These are phyloP conservation scores for Amblyjoppa proteus DNA, from an alignment of 2,888 invertebrate genomes.

Conservation along the genomic window DNA sequence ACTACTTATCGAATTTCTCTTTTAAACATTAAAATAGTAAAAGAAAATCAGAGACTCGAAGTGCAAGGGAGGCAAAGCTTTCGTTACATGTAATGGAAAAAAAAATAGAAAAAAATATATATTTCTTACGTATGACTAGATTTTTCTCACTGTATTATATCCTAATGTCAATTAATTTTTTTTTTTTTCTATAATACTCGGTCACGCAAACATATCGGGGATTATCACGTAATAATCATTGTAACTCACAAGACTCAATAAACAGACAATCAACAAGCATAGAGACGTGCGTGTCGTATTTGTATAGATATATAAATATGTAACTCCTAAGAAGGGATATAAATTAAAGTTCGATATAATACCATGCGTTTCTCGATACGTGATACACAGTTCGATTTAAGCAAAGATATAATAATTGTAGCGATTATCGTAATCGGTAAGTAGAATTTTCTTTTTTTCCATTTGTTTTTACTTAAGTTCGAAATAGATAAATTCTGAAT, in stretches of 20 bases:
- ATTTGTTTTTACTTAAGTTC: slow-evolving; percentile 29
- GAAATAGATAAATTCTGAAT: slow-evolving; percentile 41
- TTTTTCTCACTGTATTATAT: slow-evolving; percentile 54
- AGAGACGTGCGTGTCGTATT: slow-evolving; percentile 74
- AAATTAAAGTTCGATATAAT: slow-evolving; percentile 51
- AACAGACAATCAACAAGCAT: slow-evolving; percentile 75
- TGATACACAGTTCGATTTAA: slow-evolving; percentile 59
- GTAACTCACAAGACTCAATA: slow-evolving; percentile 65
- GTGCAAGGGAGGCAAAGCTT: slow-evolving; percentile 56
- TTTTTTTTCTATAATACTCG: slow-evolving; percentile 58
- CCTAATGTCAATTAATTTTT: slow-evolving; percentile 60
- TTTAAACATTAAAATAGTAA: slow-evolving; percentile 17
- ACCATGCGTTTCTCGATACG: slow-evolving; percentile 60
- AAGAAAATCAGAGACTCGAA: slow-evolving; percentile 22
- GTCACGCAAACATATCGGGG: slow-evolving; percentile 64
- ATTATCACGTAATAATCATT: slow-evolving; percentile 72
- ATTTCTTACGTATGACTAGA: slow-evolving; percentile 65
- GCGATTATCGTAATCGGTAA: slow-evolving; percentile 38
- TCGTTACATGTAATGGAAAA: slow-evolving; percentile 50
- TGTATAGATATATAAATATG: slow-evolving; percentile 54
- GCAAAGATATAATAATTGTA: slow-evolving; percentile 50
- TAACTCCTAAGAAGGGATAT: slow-evolving; percentile 58
- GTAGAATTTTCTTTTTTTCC: slow-evolving; percentile 7
- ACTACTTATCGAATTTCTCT: neutral
- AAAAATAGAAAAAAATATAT: slow-evolving; percentile 8